Evolutionary conservation across 2,797 vertebrate species (phyloP).

Genomic region (Ceryle rudis): DNA sequence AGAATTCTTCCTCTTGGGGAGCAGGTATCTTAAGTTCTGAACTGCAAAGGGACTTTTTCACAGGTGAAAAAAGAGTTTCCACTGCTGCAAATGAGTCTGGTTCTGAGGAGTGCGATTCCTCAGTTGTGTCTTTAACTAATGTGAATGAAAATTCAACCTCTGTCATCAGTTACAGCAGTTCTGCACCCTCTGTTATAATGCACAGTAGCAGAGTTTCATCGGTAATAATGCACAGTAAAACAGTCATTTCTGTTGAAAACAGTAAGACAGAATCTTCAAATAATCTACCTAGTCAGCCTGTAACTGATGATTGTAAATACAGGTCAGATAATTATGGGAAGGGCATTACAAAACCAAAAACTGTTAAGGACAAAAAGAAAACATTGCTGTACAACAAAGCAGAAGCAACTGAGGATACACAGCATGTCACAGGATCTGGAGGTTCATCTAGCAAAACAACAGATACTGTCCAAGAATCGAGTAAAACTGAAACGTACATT

Average conservation of each 20-base stretch:
- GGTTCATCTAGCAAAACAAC: slow-evolving; percentile 73
- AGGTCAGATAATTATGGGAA: slow-evolving; percentile 77
- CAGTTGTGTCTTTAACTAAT: slow-evolving; percentile 22
- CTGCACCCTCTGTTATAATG: slow-evolving; percentile 82
- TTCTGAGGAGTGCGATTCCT: slow-evolving; percentile 20
- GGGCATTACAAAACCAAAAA: slow-evolving; percentile 62
- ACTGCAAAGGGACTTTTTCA: slow-evolving; percentile 55
- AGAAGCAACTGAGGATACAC: slow-evolving; percentile 83
- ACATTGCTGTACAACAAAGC: slow-evolving; percentile 57
- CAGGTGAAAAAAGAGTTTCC: slow-evolving; percentile 56
- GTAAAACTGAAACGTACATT: slow-evolving; percentile 95
- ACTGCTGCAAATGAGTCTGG: slow-evolving; percentile 10
- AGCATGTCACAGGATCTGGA: slow-evolving; percentile 76
- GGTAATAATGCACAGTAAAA: slow-evolving; percentile 80
- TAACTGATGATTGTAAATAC: slow-evolving; percentile 60
- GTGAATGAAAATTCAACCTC: slow-evolving; percentile 75
- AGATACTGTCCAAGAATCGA: slow-evolving; percentile 54
- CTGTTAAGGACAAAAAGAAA: slow-evolving; percentile 78
- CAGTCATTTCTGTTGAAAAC: slow-evolving; percentile 70
- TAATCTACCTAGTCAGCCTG: slow-evolving; percentile 41
- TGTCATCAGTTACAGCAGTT: slow-evolving; percentile 82
- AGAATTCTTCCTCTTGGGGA: slow-evolving; percentile 66
- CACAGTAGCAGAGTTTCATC: slow-evolving; percentile 83
- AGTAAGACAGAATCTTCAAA: slow-evolving; percentile 49
- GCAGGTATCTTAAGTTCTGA: slow-evolving; percentile 66